Evolutionary conservation across 2,113 vertebrate species (phyloP).

Genomic region (Heterochromis multidens): DNA sequence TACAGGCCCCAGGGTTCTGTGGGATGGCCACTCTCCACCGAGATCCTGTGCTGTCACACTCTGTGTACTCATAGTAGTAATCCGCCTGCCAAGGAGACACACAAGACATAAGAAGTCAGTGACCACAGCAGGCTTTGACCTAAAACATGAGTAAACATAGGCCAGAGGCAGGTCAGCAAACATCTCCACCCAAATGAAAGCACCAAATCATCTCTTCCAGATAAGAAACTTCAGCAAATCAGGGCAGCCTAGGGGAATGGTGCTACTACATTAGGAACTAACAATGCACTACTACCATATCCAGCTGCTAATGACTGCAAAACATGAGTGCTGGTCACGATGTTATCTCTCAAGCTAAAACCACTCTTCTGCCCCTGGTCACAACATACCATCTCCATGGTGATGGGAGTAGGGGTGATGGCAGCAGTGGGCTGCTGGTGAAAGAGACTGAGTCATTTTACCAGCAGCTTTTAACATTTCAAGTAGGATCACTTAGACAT

Average conservation of each 20-base stretch:
- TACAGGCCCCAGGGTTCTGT: conserved; percentile 79
- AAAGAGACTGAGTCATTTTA: not conserved
- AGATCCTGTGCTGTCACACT: conserved; percentile 93
- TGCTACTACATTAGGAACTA: not conserved
- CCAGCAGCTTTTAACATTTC: not conserved
- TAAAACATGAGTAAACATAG: conserved; percentile 6
- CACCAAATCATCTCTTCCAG: conserved; percentile 10
- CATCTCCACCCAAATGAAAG: conserved; percentile 25
- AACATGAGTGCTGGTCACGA: not conserved
- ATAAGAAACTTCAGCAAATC: not conserved
- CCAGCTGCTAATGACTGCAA: not conserved
- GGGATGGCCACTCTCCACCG: conserved; percentile 97
- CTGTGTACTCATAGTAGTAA: conserved; percentile 97
- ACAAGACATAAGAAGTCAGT: conserved; percentile 23
- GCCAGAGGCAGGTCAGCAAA: conserved; percentile 22
- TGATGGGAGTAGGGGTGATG: not conserved
- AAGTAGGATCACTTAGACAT: not conserved
- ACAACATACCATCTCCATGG: conserved; percentile 64
- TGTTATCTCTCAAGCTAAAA: conserved; percentile 25
- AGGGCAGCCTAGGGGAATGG: not conserved
- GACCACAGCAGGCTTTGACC: not conserved
- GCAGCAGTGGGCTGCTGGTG: not conserved
- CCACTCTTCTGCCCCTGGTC: conserved; percentile 8
- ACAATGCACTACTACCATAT: not conserved
- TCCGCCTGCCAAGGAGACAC: conserved; percentile 77